These are phyloP conservation scores for Oncorhynchus nerka DNA, from an alignment of 2,113 vertebrate genomes.

Conservation along the genomic window DNA sequence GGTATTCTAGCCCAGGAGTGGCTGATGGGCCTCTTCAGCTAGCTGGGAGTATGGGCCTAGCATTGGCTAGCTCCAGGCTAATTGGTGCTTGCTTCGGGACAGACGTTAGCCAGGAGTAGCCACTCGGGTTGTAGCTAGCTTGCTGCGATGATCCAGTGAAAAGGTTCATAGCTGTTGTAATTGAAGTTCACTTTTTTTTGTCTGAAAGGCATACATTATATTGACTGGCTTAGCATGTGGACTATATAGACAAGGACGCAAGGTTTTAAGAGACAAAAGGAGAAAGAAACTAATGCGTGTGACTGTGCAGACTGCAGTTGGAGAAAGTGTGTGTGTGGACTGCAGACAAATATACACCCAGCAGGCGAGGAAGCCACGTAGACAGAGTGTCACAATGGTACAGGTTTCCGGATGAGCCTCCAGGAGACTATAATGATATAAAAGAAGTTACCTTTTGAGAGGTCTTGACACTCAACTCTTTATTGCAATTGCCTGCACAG, in stretches of 20 bases:
- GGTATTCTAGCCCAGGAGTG: too few relatives aligned
- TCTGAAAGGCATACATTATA: not conserved
- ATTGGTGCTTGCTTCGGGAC: too few relatives aligned
- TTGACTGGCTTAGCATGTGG: not conserved
- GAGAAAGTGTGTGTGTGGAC: not conserved
- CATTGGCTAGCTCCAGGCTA: too few relatives aligned
- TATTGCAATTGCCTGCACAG: constrained; percentile 44
- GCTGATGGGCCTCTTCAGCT: too few relatives aligned
- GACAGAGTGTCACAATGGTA: constrained; percentile 12
- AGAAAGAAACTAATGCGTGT: not conserved
- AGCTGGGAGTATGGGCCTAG: too few relatives aligned
- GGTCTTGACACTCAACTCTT: constrained; percentile 38
- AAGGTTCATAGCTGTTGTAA: not conserved
- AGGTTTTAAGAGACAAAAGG: not conserved
- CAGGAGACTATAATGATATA: constrained; percentile 9
- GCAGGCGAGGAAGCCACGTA: constrained; percentile 49
- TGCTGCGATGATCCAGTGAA: too few relatives aligned
- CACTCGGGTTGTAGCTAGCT: too few relatives aligned
- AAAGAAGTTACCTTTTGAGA: constrained; percentile 23
- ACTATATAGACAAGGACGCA: not conserved
- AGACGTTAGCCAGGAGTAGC: too few relatives aligned
- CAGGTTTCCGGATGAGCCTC: constrained; percentile 41
- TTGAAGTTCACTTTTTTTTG: not conserved
- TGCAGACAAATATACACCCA: not conserved
- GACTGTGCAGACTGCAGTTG: not conserved